These are phyloP conservation scores for Drosophila aldrichi DNA, from an alignment of 2,888 invertebrate species.

Conservation along the genomic window DNA sequence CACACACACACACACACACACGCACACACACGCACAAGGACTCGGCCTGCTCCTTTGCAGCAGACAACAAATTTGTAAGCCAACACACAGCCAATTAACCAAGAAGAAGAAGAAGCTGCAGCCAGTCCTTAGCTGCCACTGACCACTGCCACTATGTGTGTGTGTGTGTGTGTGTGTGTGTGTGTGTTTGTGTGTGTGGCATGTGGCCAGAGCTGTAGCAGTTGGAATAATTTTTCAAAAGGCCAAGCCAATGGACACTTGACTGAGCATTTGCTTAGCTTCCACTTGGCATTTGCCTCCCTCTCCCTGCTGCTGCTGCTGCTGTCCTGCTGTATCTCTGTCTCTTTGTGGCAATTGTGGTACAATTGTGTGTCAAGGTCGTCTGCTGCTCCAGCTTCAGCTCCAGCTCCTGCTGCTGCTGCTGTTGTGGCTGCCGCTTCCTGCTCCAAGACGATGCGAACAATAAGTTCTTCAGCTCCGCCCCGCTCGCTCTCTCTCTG, in stretches of 20 bases:
- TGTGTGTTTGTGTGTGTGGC: too few relatives aligned
- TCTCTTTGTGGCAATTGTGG: constrained; percentile 29
- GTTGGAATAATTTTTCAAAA: constrained; percentile 68
- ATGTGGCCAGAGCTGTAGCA: constrained; percentile 23
- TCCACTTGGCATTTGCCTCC: constrained; percentile 6
- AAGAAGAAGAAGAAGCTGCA: constrained; percentile 41
- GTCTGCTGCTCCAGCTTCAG: constrained; percentile 42
- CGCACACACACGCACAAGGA: constrained; percentile 32
- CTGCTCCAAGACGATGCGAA: constrained; percentile 76
- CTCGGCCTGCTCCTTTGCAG: constrained; percentile 28
- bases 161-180: not conserved
- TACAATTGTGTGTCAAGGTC: constrained; percentile 72
- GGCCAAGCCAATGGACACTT: constrained; percentile 53
- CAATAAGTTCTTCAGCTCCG: constrained; percentile 71
- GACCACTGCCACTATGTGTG: constrained; percentile 1
- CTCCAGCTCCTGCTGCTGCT: constrained; percentile 36
- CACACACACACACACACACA: constrained; percentile 12
- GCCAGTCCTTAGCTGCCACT: constrained; percentile 13
- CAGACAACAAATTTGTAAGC: constrained; percentile 65
- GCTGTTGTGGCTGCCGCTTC: constrained; percentile 52
- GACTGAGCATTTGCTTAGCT: constrained; percentile 46
- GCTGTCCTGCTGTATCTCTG: not conserved
- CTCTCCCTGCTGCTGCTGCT: not conserved
- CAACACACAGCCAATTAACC: constrained; percentile 66
- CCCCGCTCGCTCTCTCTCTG: constrained; percentile 13